Percentiles rank a stretch among this genome's conserved stretches.
These are phyloP conservation scores for Polyommatus icarus DNA, from an alignment of 2,888 invertebrate genomes.

Conservation along the genomic window DNA sequence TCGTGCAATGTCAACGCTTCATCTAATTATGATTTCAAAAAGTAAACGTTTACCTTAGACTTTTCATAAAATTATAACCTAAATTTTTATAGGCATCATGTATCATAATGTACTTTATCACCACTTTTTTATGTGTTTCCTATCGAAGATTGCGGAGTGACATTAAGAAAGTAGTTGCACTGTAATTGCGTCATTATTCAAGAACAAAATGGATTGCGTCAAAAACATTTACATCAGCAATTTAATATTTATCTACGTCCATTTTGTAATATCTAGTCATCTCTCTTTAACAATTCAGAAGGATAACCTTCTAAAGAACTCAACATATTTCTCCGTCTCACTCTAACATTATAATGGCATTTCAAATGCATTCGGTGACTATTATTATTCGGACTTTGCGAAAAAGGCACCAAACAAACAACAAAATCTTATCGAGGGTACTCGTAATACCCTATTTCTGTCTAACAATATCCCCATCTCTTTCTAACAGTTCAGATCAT, in stretches of 20 bases:
- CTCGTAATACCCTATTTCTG: neutral
- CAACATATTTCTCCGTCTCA: neutral
- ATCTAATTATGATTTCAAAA: too few relatives aligned
- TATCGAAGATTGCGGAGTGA: too few relatives aligned
- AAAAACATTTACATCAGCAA: neutral
- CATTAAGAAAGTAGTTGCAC: too few relatives aligned
- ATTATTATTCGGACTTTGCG: neutral
- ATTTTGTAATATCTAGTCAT: neutral
- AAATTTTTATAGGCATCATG: too few relatives aligned
- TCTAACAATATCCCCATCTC: neutral
- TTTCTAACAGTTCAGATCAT: constrained; percentile 53
- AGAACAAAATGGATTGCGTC: neutral
- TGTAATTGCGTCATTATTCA: too few relatives aligned
- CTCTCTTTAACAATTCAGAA: neutral
- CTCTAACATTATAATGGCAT: neutral
- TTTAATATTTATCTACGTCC: neutral
- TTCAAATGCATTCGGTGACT: neutral
- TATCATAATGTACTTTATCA: too few relatives aligned
- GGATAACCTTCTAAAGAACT: neutral
- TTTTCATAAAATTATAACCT: too few relatives aligned
- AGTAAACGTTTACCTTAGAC: too few relatives aligned
- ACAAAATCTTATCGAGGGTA: neutral
- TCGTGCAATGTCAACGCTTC: too few relatives aligned
- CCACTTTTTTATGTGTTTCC: too few relatives aligned
- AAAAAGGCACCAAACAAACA: neutral